These are phyloP conservation scores for Pseudolycoriella hygida DNA, from an alignment of 2,888 invertebrate species.

Conservation along the genomic window DNA sequence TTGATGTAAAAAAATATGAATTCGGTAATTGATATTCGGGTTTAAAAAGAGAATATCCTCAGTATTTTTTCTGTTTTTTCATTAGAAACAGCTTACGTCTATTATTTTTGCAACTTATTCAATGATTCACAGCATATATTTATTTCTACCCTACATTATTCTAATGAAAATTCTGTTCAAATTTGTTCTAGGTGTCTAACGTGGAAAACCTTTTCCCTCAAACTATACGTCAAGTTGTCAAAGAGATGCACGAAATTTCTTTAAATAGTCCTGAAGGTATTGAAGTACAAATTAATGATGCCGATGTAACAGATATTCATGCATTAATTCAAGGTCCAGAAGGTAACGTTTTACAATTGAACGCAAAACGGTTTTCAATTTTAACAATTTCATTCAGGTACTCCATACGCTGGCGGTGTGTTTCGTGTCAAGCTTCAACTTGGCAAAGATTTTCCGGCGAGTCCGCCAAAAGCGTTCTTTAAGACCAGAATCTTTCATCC, in stretches of 20 bases:
- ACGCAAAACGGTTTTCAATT: too few relatives aligned
- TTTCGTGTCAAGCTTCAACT: constrained; percentile 81
- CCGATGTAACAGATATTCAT: constrained; percentile 86
- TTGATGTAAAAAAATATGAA: too few relatives aligned
- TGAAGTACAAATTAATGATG: constrained; percentile 73
- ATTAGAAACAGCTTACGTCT: too few relatives aligned
- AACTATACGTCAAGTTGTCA: constrained; percentile 69
- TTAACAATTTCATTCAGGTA: too few relatives aligned
- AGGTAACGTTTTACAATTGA: too few relatives aligned
- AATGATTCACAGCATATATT: too few relatives aligned
- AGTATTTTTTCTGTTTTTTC: too few relatives aligned
- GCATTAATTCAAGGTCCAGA: constrained; percentile 80
- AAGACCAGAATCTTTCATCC: constrained; percentile 94
- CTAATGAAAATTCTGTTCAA: too few relatives aligned
- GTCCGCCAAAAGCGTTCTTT: constrained; percentile 85
- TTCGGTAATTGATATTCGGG: too few relatives aligned
- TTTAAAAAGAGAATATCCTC: too few relatives aligned
- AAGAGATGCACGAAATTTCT: constrained; percentile 72
- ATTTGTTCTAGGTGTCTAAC: constrained; percentile 64
- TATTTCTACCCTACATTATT: neutral
- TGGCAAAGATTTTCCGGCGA: constrained; percentile 81
- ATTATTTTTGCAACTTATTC: too few relatives aligned
- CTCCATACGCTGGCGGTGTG: constrained; percentile 76
- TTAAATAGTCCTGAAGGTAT: constrained; percentile 81
- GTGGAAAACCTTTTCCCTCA: constrained; percentile 92